Percentiles rank a stretch among this genome's conserved stretches.
Conservation (phyloP, 2,113 vertebrate genomes). For the Seriola aureovittata region DNA sequence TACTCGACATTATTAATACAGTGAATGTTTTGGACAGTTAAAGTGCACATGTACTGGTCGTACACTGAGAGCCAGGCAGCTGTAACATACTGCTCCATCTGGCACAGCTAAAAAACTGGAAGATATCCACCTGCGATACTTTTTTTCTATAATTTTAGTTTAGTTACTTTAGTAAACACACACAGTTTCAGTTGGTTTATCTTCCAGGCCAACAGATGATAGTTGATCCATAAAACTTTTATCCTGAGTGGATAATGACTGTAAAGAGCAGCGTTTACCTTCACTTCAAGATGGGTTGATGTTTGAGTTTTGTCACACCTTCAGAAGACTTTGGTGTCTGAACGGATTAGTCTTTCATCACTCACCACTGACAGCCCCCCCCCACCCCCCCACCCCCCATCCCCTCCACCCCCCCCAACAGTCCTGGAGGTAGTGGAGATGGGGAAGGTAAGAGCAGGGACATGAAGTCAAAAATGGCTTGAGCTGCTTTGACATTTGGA, state of each 20-base stretch:
- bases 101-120: no score
- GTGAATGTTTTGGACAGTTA: no score
- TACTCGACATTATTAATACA: no score
- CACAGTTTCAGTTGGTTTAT: no score
- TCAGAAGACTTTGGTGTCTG: constrained; percentile 38
- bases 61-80: no score
- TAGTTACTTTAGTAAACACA: no score
- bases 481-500: constrained; percentile 74
- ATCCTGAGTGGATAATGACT: constrained; percentile 6
- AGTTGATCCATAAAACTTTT: not conserved
- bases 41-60: no score
- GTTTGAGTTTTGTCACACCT: constrained; percentile 24
- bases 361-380: constrained; percentile 40
- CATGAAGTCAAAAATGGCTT: constrained; percentile 48
- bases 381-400: not conserved
- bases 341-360: constrained; percentile 42
- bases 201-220: not conserved
- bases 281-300: not conserved
- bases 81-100: no score
- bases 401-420: not conserved
- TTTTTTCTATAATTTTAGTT: no score
- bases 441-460: constrained; percentile 32
- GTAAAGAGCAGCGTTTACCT: constrained; percentile 22
- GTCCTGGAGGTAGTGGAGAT: constrained; percentile 37
- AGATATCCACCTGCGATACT: no score